Evolutionary conservation across 2,888 invertebrate species (phyloP), one percentile per base, ranked within the genome.

Genomic region (Bursaphelenchus okinawaensis): DNA sequence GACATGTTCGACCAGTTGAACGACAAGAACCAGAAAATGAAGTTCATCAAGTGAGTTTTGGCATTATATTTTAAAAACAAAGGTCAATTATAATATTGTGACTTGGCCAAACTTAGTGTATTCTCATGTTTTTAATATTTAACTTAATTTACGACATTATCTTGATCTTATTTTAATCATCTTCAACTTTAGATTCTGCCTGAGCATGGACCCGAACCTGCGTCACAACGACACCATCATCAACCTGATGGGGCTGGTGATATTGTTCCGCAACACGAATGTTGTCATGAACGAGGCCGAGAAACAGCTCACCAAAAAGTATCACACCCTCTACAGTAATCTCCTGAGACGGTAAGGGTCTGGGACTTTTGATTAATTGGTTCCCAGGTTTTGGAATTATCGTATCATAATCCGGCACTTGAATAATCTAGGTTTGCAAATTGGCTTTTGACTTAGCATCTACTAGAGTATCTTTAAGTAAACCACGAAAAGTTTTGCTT

Each of bases 1-100:
- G 71, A 75, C 52, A 78, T 80, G 76, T 81, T 80, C 65, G 77
- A 76, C 27, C 69, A 75, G 58, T 65, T 80, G 31, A 79, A 75
- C 55, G 73, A 74, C 61, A 66, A 66, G 51, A 62, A 69, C 51
- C 73, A 71, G 9, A 62, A 67, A 40, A 73, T 72, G 56, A 78
- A 76, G 56, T 75, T 77, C 61, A 61, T 78, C 60, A 67, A 70
- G 76, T 77, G 40, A 69, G 73, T 67, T 24, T 20, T 4, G 31
- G 20, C 7, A 55, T n/a, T n/a, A n/a, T n/a, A n/a, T n/a, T n/a
- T n/a, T n/a, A n/a, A n/a, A n/a, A n/a, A n/a, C n/a, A n/a, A n/a
- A 59, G 12, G 19, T 12, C 12, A 22, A 58, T 8, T 6, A 40
- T 40, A 40, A 40, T 40, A 40, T 4, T 12, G n/a, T 40, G 3